These are phyloP conservation scores for Acanthaster planci DNA, from an alignment of 35 echinoderm and acorn worm species.

Conservation along the genomic window DNA sequence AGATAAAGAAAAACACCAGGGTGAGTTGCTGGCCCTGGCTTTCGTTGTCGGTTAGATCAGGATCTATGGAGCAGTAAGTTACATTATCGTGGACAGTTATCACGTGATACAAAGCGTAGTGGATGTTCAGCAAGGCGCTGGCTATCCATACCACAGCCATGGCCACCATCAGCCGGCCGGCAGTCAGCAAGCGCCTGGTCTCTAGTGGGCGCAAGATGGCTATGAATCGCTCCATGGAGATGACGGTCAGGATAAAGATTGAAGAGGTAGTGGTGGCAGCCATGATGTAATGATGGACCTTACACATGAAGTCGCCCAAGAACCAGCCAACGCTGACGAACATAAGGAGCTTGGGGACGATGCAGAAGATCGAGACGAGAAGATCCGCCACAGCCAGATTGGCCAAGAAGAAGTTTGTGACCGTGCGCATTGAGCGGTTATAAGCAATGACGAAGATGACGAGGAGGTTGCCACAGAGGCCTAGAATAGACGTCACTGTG, in stretches of 20 bases:
- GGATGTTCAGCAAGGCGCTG: conserved; percentile 49
- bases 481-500: conserved; percentile 56
- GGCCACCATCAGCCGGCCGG: conserved; percentile 51
- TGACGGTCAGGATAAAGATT: conserved; percentile 78
- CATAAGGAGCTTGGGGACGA: conserved; percentile 71
- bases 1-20: conserved; percentile 35
- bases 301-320: conserved; percentile 66
- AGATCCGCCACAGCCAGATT: conserved; percentile 83
- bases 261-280: conserved; percentile 69
- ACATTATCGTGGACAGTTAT: not conserved
- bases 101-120: conserved; percentile 19
- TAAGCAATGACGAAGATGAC: conserved; percentile 82
- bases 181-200: conserved; percentile 58
- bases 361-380: conserved; percentile 66
- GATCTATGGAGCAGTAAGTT: conserved; percentile 2
- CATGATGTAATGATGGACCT: conserved; percentile 48
- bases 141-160: conserved; percentile 72
- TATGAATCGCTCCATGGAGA: conserved; percentile 85
- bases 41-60: not conserved
- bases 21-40: not conserved
- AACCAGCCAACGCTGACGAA: conserved; percentile 56
- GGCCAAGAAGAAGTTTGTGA: conserved; percentile 87
- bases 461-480: conserved; percentile 73
- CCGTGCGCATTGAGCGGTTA: conserved; percentile 81
- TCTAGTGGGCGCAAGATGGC: conserved; percentile 81